Evolutionary conservation across 1,140 invertebrate species (phyloP).

Genomic region (Solenopsis invicta): DNA sequence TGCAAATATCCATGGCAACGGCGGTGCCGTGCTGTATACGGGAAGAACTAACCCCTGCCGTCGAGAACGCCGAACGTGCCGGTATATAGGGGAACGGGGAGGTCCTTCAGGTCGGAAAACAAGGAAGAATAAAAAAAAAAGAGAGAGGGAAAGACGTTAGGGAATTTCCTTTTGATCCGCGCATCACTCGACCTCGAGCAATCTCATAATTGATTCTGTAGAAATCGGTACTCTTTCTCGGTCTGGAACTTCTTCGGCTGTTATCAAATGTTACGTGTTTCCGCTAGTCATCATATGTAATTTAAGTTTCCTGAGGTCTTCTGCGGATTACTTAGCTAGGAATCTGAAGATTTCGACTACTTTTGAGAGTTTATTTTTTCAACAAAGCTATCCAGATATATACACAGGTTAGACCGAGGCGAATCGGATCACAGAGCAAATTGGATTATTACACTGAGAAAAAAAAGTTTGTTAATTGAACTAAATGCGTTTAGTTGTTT

Average conservation of each 20-base stretch:
- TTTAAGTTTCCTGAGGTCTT: not conserved
- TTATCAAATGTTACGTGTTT: conserved; percentile 12
- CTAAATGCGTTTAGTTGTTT: no score
- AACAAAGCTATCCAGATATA: not conserved
- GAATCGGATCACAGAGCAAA: no score
- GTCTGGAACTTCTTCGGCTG: no score
- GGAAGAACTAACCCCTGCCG: conserved; percentile 63
- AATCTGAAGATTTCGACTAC: not conserved
- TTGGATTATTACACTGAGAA: no score
- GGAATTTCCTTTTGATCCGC: conserved; percentile 72
- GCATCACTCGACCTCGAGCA: conserved; percentile 55
- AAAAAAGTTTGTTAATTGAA: no score
- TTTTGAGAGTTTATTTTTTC: not conserved
- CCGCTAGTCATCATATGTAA: not conserved
- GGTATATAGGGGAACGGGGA: conserved; percentile 21
- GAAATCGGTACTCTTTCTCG: conserved; percentile 42
- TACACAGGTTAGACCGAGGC: no score
- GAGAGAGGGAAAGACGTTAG: conserved; percentile 25
- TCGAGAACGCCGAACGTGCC: conserved; percentile 59
- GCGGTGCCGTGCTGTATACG: conserved; percentile 65
- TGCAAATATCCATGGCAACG: conserved; percentile 88
- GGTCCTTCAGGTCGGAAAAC: conserved; percentile 35
- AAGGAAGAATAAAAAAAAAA: conserved; percentile 7
- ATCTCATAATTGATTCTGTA: conserved; percentile 74
- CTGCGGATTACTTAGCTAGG: not conserved